These are phyloP conservation scores for Propsilocerus akamusi DNA, from an alignment of 1,140 invertebrate species.

Conservation along the genomic window DNA sequence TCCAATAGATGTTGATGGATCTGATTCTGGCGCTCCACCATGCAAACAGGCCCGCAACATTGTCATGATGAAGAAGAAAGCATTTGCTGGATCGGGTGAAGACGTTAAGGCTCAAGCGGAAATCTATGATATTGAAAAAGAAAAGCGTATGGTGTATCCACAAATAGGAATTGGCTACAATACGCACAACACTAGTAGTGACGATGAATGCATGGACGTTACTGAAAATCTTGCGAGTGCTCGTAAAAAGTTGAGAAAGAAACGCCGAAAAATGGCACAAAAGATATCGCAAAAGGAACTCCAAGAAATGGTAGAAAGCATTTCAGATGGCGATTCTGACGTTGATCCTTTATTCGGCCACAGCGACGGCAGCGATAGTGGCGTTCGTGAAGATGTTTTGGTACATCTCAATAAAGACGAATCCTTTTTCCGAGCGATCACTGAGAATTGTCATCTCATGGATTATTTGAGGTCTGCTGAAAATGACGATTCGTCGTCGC, in stretches of 20 bases:
- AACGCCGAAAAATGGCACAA: slow-evolving; percentile 13
- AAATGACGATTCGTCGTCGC: slow-evolving; percentile 61
- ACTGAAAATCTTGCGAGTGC: slow-evolving; percentile 3
- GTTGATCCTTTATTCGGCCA: slow-evolving; percentile 17
- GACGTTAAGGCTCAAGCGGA: slow-evolving; percentile 15
- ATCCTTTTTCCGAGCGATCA: slow-evolving; percentile 20
- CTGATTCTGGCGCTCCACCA: slow-evolving; percentile 24
- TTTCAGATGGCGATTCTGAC: slow-evolving; percentile 18
- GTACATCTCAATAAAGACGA: slow-evolving; percentile 21
- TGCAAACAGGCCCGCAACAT: slow-evolving; percentile 27
- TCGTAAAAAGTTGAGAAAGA: slow-evolving; percentile 17
- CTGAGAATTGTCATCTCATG: slow-evolving; percentile 25
- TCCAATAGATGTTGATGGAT: slow-evolving; percentile 13
- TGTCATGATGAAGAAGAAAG: slow-evolving; percentile 11
- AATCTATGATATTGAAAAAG: slow-evolving; percentile 12
- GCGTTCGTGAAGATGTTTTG: slow-evolving; percentile 16
- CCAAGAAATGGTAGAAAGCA: slow-evolving; percentile 20
- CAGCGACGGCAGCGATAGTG: slow-evolving; percentile 22
- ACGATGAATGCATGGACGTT: slow-evolving; percentile 5
- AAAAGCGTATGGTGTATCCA: slow-evolving; percentile 14
- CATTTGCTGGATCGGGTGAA: slow-evolving; percentile 13
- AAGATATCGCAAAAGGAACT: slow-evolving; percentile 11
- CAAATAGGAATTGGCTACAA: slow-evolving; percentile 12
- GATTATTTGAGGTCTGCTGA: slow-evolving; percentile 52
- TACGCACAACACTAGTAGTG: slow-evolving; percentile 3